Conservation (phyloP, 2,113 vertebrate species). For the Machaerirhynchus nigripectus region DNA sequence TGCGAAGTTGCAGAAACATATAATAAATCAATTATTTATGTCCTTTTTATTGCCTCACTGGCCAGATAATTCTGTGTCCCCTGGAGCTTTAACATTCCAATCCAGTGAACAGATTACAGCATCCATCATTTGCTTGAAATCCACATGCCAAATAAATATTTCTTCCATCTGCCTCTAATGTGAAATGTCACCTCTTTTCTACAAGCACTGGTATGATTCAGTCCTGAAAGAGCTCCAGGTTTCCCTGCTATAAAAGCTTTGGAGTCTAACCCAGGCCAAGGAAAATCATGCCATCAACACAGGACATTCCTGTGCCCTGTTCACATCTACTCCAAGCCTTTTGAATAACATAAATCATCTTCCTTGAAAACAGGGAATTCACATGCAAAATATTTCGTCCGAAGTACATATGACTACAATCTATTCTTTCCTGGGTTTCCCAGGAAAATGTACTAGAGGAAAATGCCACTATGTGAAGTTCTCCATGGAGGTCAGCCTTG, state of each 20-base stretch:
- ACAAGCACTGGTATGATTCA: not conserved
- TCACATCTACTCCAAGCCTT: not conserved
- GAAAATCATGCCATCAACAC: not conserved
- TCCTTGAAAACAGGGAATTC: not conserved
- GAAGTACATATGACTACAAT: not conserved
- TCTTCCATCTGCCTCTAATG: not conserved
- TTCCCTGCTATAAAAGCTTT: not conserved
- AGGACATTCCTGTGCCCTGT: not conserved
- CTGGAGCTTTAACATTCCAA: not conserved
- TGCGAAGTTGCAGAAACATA: not conserved
- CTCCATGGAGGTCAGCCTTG: not conserved
- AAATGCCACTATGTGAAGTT: not conserved
- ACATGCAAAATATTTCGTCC: not conserved
- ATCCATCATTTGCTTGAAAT: slow-evolving; percentile 34
- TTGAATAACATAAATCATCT: not conserved
- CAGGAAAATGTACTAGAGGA: not conserved
- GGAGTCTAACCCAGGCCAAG: not conserved
- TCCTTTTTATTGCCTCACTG: not conserved
- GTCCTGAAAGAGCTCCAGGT: not conserved
- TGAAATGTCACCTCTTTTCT: not conserved
- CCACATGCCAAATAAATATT: slow-evolving; percentile 11
- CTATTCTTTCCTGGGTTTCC: not conserved
- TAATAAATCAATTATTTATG: slow-evolving; percentile 28
- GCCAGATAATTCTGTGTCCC: not conserved
- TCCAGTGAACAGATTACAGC: not conserved